Conservation (phyloP, 1,140 invertebrate species). For the Temnothorax nylanderi region DNA sequence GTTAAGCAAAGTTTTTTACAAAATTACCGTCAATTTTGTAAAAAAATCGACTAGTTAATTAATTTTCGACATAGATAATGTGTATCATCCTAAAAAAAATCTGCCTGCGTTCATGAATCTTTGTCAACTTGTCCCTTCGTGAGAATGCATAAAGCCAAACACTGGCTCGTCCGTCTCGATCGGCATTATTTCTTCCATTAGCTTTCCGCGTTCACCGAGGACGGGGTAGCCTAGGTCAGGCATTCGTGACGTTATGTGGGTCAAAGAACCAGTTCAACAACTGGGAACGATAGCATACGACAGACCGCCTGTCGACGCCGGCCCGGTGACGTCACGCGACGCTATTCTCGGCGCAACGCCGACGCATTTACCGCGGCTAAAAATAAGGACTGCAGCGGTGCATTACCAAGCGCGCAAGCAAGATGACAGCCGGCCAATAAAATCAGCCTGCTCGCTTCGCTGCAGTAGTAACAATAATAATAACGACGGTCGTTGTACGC, state of each 20-base stretch:
- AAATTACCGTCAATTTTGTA: neutral
- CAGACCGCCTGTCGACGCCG: constrained; percentile 77
- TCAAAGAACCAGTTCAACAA: constrained; percentile 81
- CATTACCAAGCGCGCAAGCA: constrained; percentile 65
- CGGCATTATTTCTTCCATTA: constrained; percentile 34
- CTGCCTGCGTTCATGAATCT: neutral
- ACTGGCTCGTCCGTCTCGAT: neutral
- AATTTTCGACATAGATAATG: neutral
- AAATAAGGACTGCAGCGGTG: constrained; percentile 71
- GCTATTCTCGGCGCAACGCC: constrained; percentile 77
- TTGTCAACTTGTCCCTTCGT: neutral
- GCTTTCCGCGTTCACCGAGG: neutral
- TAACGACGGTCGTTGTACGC: constrained; percentile 26
- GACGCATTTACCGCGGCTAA: constrained; percentile 73
- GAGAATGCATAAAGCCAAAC: neutral
- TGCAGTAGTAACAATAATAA: constrained; percentile 46
- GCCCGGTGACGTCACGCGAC: constrained; percentile 78
- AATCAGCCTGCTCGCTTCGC: constrained; percentile 8
- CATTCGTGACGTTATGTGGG: constrained; percentile 75
- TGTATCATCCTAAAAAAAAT: neutral
- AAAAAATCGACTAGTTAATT: neutral
- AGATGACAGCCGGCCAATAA: constrained; percentile 68
- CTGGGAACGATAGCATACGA: constrained; percentile 78
- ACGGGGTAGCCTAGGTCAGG: constrained; percentile 54
- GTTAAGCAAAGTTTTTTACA: neutral